Evolutionary conservation across 1,140 invertebrate species (phyloP), one percentile per base, ranked within the genome.

Genomic region (Rhyzopertha dominica): DNA sequence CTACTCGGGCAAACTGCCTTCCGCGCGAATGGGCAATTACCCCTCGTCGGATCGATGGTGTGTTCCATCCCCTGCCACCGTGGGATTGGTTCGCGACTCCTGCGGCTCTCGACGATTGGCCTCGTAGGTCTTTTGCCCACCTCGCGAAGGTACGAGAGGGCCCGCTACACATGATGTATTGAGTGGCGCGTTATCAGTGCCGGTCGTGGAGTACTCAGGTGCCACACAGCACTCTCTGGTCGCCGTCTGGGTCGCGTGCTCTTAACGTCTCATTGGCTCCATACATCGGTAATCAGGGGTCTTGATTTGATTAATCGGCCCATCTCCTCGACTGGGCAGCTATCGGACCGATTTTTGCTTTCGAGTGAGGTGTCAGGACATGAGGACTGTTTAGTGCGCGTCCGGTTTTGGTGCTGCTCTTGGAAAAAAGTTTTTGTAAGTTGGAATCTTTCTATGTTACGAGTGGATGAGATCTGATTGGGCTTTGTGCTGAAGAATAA

Each of bases 1-100:
- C 63, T 61, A 48, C 51, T 41, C 62, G 63, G 58, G 37, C 36
- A 50, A 52, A 58, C 49, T 51, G 40, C 51, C 53, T 65, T 56
- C 51, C 62, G 60, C 59, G 43, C 63, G 56, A 63, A 60, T 62
- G 53, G 54, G 42, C 59, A 59, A 55, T 54, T 59, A 47, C 55
- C 36, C 35, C 25, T 20, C n/a, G 28, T 31, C 31, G 32, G 52
- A 65, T 61, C 61, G 56, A 65, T 63, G 47, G 32, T 22, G 16
- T 51, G 45, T 40, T 47, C 32, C 52, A 53, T 37, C 56, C 58
- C 47, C 28, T 47, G 18, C 12, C 14, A n/a, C 17, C 14, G 17
- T 19, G 31, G 31, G 49, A 57, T 63, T 53, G 58, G 50, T n/a
- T 34, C 9, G 16, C n/a, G 24, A 19, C n/a, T 26, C 35, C 26